phyloP scores from a whole-genome alignment of 2,797 vertebrate species.

The Pampus argenteus region DNA sequence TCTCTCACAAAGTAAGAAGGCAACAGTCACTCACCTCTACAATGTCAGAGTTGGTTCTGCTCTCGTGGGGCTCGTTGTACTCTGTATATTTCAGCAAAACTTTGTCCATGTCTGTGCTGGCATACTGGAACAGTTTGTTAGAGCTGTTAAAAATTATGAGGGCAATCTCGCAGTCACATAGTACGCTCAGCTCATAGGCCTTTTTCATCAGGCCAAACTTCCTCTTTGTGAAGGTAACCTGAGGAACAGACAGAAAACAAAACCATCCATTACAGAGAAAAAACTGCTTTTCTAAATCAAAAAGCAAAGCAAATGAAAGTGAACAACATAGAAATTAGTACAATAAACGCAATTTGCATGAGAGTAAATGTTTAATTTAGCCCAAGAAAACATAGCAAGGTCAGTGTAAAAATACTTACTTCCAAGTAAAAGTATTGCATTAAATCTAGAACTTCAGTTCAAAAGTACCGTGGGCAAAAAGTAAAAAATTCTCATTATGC shows the following conservation, averaged over 20 bases:
- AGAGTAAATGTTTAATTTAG: constrained; percentile 1
- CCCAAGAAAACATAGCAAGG: neutral
- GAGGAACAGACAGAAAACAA: constrained; percentile 65
- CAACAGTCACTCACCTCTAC: constrained; percentile 92
- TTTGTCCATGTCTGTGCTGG: constrained; percentile 99
- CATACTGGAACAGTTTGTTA: constrained; percentile 99
- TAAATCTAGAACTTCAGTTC: neutral
- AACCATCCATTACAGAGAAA: constrained; percentile 41
- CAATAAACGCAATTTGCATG: neutral
- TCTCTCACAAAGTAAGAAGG: constrained; percentile 41
- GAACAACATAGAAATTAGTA: neutral
- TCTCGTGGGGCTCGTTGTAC: constrained; percentile 99
- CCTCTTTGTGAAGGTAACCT: constrained; percentile 99
- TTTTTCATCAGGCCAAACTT: constrained; percentile 99
- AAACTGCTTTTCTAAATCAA: neutral
- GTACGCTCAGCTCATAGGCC: constrained; percentile 98
- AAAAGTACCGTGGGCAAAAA: neutral
- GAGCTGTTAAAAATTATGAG: constrained; percentile 99
- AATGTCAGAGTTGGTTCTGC: constrained; percentile 99
- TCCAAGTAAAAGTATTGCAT: neutral
- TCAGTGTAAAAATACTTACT: neutral
- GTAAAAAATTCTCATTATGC: neutral
- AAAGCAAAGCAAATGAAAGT: constrained; percentile 3
- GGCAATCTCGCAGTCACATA: constrained; percentile 99
- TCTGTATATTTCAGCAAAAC: constrained; percentile 99